Base-by-base conservation (phyloP, 2,113 vertebrate genomes). In the Corythornis vintsioides region DNA sequence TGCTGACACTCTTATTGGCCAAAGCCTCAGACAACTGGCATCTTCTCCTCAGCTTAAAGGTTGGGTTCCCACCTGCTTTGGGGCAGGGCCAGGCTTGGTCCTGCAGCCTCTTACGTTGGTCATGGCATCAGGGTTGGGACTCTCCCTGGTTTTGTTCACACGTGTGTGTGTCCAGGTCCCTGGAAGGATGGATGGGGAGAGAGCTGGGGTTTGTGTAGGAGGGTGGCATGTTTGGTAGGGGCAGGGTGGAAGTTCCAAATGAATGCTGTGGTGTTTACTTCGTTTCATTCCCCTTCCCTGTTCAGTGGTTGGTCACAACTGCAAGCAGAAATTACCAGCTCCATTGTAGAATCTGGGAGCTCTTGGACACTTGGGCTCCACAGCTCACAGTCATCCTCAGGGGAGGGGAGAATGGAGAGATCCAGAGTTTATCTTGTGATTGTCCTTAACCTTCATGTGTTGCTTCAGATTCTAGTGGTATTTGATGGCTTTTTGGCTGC, bases 71-170 rank as follows among this genome's bases (percentile, higher is more conserved):
- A 53, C 22, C 53, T 43, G 25, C 13, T 16, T 14, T 83, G 59
- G 73, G 64, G 65, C 75, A 88, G 55, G 82, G 88, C 29, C 40
- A 47, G 60, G 71, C 28, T 86, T 40, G 64, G 67, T 60, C 47
- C 59, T 66, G 78, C 14, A 52, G 2, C 64, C 29, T 75, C 63
- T 60, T 9, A 8, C 12, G 0, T 1, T 47, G 64, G 66, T 13
- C 45, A 48, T 2, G 6, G 65, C 8, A 2, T 65, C 31, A 9
- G 33, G 64, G 65, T 64, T 57, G 3, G 5, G 28, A 10, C 43
- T 57, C 25, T 33, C 70, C 64, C 31, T 4, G 17, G 13, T 57
- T 38, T 29, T 38, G 31, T 25, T 65, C 31, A 13, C 57, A 11
- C 4, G 9, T 4, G 1, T 7, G n/a, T 4, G 29, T 12, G n/a